Percentiles rank a stretch among this genome's conserved stretches.
Evolutionary conservation across 2,888 invertebrate species (phyloP).

Genomic region (Gerris lacustris): DNA sequence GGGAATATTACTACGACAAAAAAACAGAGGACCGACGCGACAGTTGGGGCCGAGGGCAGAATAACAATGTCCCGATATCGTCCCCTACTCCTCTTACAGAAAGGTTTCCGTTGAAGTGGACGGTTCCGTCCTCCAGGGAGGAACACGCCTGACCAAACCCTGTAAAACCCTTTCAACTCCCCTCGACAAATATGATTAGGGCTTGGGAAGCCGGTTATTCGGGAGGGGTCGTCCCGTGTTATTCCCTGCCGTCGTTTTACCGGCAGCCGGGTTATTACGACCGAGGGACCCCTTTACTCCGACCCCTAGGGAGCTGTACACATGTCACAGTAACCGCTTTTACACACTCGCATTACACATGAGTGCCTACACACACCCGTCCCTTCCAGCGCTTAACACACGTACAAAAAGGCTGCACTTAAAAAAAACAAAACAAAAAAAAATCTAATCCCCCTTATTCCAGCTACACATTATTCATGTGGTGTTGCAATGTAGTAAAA

Average conservation of each 20-base stretch:
- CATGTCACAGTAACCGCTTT: slow-evolving; percentile 3
- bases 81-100: not conserved
- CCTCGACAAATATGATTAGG: slow-evolving; percentile 1
- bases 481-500: not conserved
- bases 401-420: too few relatives aligned
- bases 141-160: not conserved
- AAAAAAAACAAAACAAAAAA: too few relatives aligned
- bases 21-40: not conserved
- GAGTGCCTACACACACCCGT: not conserved
- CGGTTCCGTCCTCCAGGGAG: not conserved
- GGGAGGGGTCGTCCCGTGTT: not conserved
- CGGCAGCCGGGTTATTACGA: not conserved
- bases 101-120: not conserved
- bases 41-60: not conserved
- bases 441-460: too few relatives aligned
- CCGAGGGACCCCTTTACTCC: too few relatives aligned
- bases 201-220: not conserved
- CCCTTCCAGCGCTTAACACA: not conserved
- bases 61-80: not conserved
- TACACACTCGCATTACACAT: slow-evolving; percentile 1
- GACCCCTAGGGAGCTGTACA: not conserved
- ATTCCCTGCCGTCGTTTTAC: too few relatives aligned
- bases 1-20: not conserved
- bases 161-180: not conserved
- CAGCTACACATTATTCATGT: too few relatives aligned